Percentiles rank a stretch among this genome's conserved stretches.
phyloP scores from a whole-genome alignment of 2,113 vertebrate genomes.

The Stegastes partitus region DNA sequence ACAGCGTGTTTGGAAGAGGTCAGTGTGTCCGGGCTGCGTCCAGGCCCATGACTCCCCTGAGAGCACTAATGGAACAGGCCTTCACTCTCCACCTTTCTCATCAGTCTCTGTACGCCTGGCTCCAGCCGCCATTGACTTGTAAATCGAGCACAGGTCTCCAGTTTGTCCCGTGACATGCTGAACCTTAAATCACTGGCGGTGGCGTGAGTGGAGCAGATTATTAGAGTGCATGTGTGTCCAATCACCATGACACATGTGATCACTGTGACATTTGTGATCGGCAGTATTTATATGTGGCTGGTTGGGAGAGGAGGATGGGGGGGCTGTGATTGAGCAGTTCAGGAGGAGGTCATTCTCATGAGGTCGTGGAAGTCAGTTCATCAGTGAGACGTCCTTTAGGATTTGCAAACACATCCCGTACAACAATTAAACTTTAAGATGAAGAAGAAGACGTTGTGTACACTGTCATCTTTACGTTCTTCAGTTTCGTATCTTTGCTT shows the following conservation, averaged over 20 bases:
- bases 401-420: conserved; percentile 33
- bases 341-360: conserved; percentile 54
- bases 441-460: conserved; percentile 3
- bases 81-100: conserved; percentile 63
- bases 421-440: conserved; percentile 22
- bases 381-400: conserved; percentile 21
- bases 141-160: conserved; percentile 58
- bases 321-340: conserved; percentile 23
- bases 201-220: conserved; percentile 38
- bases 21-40: conserved; percentile 55
- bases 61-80: conserved; percentile 73
- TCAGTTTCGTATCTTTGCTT: conserved; percentile 46
- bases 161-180: conserved; percentile 61
- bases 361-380: conserved; percentile 43
- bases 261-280: conserved; percentile 54
- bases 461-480: conserved; percentile 36
- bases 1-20: conserved; percentile 57
- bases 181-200: conserved; percentile 55
- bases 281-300: conserved; percentile 18
- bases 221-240: conserved; percentile 46
- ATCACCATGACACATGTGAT: conserved; percentile 49
- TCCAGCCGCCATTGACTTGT: conserved; percentile 66
- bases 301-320: background rate
- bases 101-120: conserved; percentile 56
- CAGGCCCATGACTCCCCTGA: conserved; percentile 59